These are phyloP conservation scores for Nixonia krombeini DNA, from an alignment of 1,140 invertebrate species.

Conservation along the genomic window DNA sequence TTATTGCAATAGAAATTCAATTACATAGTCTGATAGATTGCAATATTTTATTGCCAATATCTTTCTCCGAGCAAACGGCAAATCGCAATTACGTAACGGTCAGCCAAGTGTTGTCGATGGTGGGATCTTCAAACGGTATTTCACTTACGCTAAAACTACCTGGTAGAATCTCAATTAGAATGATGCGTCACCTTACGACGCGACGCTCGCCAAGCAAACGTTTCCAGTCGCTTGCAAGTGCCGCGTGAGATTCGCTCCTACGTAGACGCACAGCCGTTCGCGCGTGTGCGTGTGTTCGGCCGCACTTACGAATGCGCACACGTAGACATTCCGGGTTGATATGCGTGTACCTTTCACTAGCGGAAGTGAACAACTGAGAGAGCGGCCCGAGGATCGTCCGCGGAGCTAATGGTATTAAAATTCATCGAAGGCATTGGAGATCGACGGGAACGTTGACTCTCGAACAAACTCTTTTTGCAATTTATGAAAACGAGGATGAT, in stretches of 20 bases:
- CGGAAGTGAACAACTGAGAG: constrained; percentile 67
- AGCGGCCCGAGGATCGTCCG: constrained; percentile 61
- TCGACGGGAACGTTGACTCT: background rate
- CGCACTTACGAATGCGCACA: constrained; percentile 13
- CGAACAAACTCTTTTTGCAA: background rate
- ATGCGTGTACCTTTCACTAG: constrained; percentile 65
- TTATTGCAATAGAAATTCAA: constrained; percentile 27
- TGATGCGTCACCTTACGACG: constrained; percentile 12
- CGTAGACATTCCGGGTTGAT: constrained; percentile 19
- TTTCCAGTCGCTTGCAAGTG: constrained; percentile 2
- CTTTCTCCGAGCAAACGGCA: constrained; percentile 9
- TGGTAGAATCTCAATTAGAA: constrained; percentile 33
- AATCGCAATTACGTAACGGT: background rate
- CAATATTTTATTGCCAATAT: constrained; percentile 35
- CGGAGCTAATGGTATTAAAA: constrained; percentile 47
- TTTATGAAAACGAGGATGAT: no score
- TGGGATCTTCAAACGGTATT: constrained; percentile 8
- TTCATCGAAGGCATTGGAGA: constrained; percentile 21
- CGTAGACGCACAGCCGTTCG: no score
- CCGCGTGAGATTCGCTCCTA: constrained; percentile 20
- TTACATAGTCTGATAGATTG: constrained; percentile 15
- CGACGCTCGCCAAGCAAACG: background rate
- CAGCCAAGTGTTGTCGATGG: background rate
- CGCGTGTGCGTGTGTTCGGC: background rate
- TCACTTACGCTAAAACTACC: constrained; percentile 7